Evolutionary conservation across 2,797 vertebrate genomes (phyloP).

Genomic region (Cyprinella venusta): DNA sequence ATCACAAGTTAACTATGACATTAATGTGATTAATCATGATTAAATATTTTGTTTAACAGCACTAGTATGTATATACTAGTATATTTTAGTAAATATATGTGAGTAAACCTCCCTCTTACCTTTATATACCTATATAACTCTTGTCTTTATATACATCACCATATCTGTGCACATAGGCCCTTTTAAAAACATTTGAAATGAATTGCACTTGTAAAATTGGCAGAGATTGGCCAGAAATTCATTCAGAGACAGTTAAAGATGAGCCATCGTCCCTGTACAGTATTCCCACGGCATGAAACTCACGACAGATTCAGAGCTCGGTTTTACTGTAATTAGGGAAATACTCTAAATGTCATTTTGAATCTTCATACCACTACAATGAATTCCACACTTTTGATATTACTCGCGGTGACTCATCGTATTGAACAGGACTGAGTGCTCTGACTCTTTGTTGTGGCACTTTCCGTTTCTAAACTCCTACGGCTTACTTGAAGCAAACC

Average conservation of each 20-base stretch:
- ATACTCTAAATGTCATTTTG: conserved; percentile 55
- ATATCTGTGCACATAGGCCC: background rate
- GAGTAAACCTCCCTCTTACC: background rate
- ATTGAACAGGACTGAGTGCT: conserved; percentile 51
- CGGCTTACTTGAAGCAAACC: conserved; percentile 82
- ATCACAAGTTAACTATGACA: no score
- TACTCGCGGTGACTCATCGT: conserved; percentile 49
- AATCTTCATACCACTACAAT: conserved; percentile 59
- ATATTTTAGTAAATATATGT: no score
- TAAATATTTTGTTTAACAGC: no score
- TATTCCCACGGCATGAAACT: conserved; percentile 57
- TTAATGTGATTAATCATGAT: no score
- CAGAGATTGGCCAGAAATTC: background rate
- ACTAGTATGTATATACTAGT: no score
- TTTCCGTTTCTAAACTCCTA: conserved; percentile 83
- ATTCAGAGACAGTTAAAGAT: conserved; percentile 27
- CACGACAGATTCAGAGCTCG: conserved; percentile 39
- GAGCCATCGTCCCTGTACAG: conserved; percentile 9
- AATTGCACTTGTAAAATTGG: background rate
- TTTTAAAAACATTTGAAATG: background rate
- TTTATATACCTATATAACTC: no score
- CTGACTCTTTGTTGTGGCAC: conserved; percentile 77
- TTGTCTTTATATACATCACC: background rate
- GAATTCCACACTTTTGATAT: conserved; percentile 50
- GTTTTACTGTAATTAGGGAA: conserved; percentile 63